Evolutionary conservation across 1,140 invertebrate species (phyloP).

Genomic region (Aethina tumida): DNA sequence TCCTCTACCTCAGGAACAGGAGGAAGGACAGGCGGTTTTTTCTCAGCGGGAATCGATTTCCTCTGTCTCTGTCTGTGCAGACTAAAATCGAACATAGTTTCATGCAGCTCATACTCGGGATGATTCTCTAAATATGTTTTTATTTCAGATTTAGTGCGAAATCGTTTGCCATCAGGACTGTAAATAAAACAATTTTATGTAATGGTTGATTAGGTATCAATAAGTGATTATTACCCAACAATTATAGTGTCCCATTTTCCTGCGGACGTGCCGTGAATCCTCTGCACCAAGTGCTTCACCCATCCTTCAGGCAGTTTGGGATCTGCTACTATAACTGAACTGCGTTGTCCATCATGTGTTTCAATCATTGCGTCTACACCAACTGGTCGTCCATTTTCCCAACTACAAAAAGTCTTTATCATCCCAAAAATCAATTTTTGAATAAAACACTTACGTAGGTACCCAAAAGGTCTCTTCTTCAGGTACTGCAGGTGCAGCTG

Average conservation of each 20-base stretch:
- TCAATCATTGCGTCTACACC: slow-evolving; percentile 42
- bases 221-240: slow-evolving; percentile 41
- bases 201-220: no score
- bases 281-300: slow-evolving; percentile 64
- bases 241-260: slow-evolving; percentile 75
- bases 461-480: slow-evolving; percentile 27
- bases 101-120: slow-evolving; percentile 37
- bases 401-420: slow-evolving; percentile 36
- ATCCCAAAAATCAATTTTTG: background rate
- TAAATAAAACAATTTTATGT: slow-evolving; percentile 19
- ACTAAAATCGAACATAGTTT: slow-evolving; percentile 49
- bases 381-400: slow-evolving; percentile 52
- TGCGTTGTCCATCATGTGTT: slow-evolving; percentile 38
- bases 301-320: slow-evolving; percentile 59
- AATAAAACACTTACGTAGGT: slow-evolving; percentile 28
- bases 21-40: background rate
- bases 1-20: slow-evolving; percentile 1
- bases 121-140: slow-evolving; percentile 44
- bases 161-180: slow-evolving; percentile 49
- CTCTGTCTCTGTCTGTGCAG: slow-evolving; percentile 39
- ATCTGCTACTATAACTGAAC: slow-evolving; percentile 60
- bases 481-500: slow-evolving; percentile 1
- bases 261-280: slow-evolving; percentile 53
- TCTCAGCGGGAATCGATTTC: background rate
- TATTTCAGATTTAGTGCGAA: slow-evolving; percentile 51